Conservation (phyloP, 2,113 vertebrate species). For the Sapayoa aenigma region DNA sequence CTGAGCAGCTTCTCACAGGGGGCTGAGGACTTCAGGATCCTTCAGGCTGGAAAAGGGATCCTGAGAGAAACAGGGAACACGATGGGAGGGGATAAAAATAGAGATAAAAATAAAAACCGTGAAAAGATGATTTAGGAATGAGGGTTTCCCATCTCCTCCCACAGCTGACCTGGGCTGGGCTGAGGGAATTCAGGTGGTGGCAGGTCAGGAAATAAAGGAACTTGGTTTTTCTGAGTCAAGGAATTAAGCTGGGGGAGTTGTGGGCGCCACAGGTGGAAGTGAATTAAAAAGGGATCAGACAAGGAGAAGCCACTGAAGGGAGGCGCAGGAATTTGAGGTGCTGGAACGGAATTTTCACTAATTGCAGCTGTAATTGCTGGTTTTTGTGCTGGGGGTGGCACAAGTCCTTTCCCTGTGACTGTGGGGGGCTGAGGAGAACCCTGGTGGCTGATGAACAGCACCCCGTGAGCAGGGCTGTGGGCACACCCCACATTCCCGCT, state of each 20-base stretch:
- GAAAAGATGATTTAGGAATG: not conserved
- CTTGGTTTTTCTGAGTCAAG: fast-evolving
- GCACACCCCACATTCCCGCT: no score
- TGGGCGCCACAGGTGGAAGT: not conserved
- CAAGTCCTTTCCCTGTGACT: no score
- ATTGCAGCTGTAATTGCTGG: not conserved
- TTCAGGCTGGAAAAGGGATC: not conserved
- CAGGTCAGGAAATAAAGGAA: not conserved
- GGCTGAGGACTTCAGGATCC: not conserved
- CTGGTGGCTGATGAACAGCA: no score
- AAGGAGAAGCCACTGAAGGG: not conserved
- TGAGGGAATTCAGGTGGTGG: not conserved
- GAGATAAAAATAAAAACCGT: not conserved
- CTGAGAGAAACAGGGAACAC: not conserved
- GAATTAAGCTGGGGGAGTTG: not conserved
- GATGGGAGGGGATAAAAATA: not conserved
- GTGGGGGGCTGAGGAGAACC: no score
- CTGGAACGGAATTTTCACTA: not conserved
- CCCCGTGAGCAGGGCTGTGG: no score
- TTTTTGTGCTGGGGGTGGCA: not conserved
- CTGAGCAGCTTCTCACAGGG: not conserved
- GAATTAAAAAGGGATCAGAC: not conserved
- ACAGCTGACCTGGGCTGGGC: fast-evolving
- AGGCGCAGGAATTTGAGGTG: not conserved
- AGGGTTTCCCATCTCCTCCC: not conserved